Percentiles rank a stretch among this genome's conserved stretches.
Evolutionary conservation across 2,797 vertebrate genomes (phyloP).

Genomic region (Schizopygopsis malacanthus): DNA sequence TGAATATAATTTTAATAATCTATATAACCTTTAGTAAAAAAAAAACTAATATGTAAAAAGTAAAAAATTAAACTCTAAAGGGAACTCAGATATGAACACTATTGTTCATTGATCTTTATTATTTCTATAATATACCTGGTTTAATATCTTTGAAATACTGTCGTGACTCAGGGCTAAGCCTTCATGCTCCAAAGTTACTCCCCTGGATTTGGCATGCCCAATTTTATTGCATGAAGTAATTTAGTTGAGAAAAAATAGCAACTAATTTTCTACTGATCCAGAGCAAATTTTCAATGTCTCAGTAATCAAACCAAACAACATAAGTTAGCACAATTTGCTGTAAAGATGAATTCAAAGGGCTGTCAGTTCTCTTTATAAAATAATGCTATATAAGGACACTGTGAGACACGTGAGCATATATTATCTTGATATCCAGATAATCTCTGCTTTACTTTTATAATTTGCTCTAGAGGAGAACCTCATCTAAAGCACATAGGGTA

Average conservation of each 20-base stretch:
- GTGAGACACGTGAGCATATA: background rate
- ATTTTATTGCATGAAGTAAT: background rate
- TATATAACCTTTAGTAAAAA: no score
- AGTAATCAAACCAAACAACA: background rate
- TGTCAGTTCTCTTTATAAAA: background rate
- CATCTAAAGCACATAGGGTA: slow-evolving; percentile 35
- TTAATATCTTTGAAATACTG: background rate
- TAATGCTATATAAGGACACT: slow-evolving; percentile 20
- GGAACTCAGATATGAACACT: background rate
- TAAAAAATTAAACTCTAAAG: background rate
- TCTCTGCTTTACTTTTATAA: slow-evolving; percentile 64
- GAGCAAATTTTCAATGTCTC: background rate
- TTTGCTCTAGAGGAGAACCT: slow-evolving; percentile 18
- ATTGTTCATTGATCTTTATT: background rate
- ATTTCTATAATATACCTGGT: background rate
- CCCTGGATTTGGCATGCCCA: background rate
- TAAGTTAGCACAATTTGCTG: background rate
- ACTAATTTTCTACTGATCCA: background rate
- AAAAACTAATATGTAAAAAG: background rate
- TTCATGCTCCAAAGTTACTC: background rate
- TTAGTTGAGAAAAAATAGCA: background rate
- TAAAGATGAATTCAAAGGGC: background rate
- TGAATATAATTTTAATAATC: no score
- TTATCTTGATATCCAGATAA: slow-evolving; percentile 60
- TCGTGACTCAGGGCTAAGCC: background rate